These are phyloP conservation scores for Torymus texanus DNA, from an alignment of 2,888 invertebrate species.

Conservation along the genomic window DNA sequence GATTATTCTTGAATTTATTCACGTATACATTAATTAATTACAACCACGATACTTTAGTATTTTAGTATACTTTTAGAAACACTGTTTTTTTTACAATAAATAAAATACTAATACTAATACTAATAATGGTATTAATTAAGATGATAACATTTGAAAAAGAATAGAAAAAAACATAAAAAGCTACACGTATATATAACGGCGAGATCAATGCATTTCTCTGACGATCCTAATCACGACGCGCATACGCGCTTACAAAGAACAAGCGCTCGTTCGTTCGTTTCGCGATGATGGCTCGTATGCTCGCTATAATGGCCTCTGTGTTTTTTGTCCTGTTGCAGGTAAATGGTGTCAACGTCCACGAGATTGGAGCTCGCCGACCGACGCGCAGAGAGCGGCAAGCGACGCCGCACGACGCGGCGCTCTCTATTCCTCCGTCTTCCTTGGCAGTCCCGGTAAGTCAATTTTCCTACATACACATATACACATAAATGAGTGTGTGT, in stretches of 20 bases:
- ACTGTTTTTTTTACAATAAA: no score
- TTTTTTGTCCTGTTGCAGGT: constrained; percentile 78
- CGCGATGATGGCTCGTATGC: no score
- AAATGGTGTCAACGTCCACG: constrained; percentile 91
- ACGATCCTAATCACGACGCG: neutral
- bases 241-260: no score
- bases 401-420: constrained; percentile 89
- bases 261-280: no score
- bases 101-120: no score
- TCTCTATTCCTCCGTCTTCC: constrained; percentile 93
- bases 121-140: no score
- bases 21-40: no score
- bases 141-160: no score
- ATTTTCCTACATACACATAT: neutral
- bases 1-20: no score
- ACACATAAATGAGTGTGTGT: no score
- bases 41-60: no score
- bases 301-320: constrained; percentile 9
- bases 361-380: constrained; percentile 92
- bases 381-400: constrained; percentile 83
- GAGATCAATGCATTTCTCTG: constrained; percentile 19
- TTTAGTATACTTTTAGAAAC: no score
- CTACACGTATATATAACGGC: neutral
- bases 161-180: neutral
- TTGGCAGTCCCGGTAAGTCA: constrained; percentile 90